phyloP scores from a whole-genome alignment of 2,888 invertebrate genomes.

The Pollenia labialis region DNA sequence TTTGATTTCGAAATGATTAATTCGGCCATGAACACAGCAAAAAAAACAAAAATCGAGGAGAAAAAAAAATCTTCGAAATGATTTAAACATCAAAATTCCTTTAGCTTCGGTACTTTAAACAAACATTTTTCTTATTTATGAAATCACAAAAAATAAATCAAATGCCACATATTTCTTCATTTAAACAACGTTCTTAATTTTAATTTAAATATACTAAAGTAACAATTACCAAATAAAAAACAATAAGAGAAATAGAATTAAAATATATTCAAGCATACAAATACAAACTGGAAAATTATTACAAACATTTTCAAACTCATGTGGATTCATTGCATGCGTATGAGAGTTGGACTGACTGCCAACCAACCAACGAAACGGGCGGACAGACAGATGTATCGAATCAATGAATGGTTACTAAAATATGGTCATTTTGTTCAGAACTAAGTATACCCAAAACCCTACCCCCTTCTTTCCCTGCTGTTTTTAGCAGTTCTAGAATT shows the following conservation, averaged over 20 bases:
- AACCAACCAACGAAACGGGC: neutral
- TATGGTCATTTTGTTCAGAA: conserved; percentile 29
- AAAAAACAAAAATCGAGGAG: conserved; percentile 13
- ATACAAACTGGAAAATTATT: conserved; percentile 27
- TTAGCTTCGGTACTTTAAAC: conserved; percentile 51
- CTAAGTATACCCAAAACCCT: conserved; percentile 5
- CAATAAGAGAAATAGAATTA: conserved; percentile 27
- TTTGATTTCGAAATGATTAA: conserved; percentile 46
- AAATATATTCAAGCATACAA: conserved; percentile 5
- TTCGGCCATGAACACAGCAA: conserved; percentile 59
- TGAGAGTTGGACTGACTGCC: conserved; percentile 15
- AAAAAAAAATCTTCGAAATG: conserved; percentile 38
- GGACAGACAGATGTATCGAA: conserved; percentile 24
- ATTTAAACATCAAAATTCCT: conserved; percentile 57
- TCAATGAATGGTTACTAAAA: conserved; percentile 44
- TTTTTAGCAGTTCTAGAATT: conserved; percentile 17
- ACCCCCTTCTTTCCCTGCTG: neutral
- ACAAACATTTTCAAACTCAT: conserved; percentile 51
- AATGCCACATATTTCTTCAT: conserved; percentile 67
- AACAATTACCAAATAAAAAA: conserved; percentile 45
- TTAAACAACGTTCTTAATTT: conserved; percentile 62
- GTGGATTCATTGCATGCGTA: conserved; percentile 10
- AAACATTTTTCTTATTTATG: conserved; percentile 29
- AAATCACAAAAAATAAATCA: conserved; percentile 20
- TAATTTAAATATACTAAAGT: conserved; percentile 58